Evolutionary conservation across 2,888 invertebrate genomes (phyloP), one percentile per base, ranked within the genome.

Genomic region (Hypomecis punctinalis): DNA sequence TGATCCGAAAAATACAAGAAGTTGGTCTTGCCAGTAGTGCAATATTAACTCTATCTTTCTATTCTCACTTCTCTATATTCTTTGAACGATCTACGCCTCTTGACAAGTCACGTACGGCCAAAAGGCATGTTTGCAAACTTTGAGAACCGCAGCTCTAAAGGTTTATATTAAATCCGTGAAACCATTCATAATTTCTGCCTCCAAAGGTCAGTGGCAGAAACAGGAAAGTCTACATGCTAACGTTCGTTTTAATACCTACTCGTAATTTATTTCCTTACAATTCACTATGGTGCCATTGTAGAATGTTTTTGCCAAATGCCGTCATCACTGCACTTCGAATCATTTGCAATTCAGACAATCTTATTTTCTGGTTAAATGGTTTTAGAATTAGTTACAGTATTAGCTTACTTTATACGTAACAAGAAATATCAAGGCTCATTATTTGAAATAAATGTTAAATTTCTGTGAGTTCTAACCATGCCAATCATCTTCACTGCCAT

Each of bases 181-280:
- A 56, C 64, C 64, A 60, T 60, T 64, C 64, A 64, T 64, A 64
- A 51, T 64, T 59, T 57, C 45, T 57, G 58, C 57, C 52, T 58
- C 39, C 47, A 53, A 49, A 66, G 53, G 61, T 65, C 56, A 65
- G 48, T 46, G 56, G 52, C 56, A 54, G 61, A 58, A 61, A 53
- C 61, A 61, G 65, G 65, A 61, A 58, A 59, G 33, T 42, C 6
- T 63, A 9, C 54, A 13, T 39, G 33, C 6, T 53, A 48, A 43
- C 37, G 53, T 37, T 45, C 1, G 23, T 48, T 56, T 40, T 48
- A n/a, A 52, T 48, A 13, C 51, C 39, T 51, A 37, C 53, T 11
- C 35, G 35, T 43, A 33, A 49, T 51, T 54, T 2, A 43, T 45
- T 37, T n/a, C 36, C 35, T 40, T n/a, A 11, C 36, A 54, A 48